Conservation (phyloP, 1,140 invertebrate species). For the Zaprionus gabonicus region DNA sequence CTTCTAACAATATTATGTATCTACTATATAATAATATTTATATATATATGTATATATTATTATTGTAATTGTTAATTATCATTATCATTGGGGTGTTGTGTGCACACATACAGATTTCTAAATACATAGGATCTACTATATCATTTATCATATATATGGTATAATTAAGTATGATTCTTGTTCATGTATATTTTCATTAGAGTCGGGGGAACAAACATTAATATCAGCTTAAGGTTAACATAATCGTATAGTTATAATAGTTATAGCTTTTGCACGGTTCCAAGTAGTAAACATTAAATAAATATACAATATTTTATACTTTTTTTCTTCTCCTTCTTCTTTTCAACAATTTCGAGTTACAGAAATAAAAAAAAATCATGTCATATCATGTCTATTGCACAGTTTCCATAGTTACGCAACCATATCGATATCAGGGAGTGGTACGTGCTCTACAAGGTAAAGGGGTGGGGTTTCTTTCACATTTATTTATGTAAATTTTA, state of each 20-base stretch:
- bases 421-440: constrained; percentile 25
- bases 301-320: constrained; percentile 43
- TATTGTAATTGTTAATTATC: constrained; percentile 29
- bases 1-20: constrained; percentile 65
- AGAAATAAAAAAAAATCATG: constrained; percentile 1
- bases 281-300: constrained; percentile 53
- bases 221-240: constrained; percentile 51
- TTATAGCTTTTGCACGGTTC: constrained; percentile 47
- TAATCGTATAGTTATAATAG: constrained; percentile 29
- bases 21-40: constrained; percentile 1
- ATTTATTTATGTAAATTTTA: constrained; percentile 43
- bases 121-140: constrained; percentile 47
- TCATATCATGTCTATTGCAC: not conserved
- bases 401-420: constrained; percentile 31
- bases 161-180: constrained; percentile 4
- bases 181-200: constrained; percentile 18
- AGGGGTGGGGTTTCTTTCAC: not conserved
- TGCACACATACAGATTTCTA: constrained; percentile 72
- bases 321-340: not conserved
- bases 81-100: constrained; percentile 47
- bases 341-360: constrained; percentile 29
- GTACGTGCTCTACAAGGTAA: not conserved
- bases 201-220: constrained; percentile 35
- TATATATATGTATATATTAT: constrained; percentile 11
- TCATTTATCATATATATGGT: not conserved